Evolutionary conservation across 2,797 vertebrate genomes (phyloP), one percentile per base, ranked within the genome.

Genomic region (Centropyge bicolor): DNA sequence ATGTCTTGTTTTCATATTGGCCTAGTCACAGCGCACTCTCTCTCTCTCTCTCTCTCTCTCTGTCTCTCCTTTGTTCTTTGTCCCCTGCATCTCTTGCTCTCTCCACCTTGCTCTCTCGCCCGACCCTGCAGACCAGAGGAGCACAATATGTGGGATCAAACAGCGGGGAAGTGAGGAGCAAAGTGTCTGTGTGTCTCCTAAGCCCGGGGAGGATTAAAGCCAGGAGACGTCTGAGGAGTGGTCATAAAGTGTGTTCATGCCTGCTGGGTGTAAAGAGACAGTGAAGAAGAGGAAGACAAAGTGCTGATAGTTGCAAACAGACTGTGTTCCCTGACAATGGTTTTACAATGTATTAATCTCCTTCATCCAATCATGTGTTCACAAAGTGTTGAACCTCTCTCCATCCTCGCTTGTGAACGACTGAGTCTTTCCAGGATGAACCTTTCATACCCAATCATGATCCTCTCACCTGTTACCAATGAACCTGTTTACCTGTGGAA

Each of bases 101-200:
- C 46, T 68, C 64, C 67, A 81, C 36, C 76, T 80, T 68, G n/a
- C 54, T 65, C 76, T 61, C 74, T 64, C 64, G 16, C 20, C 57
- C 36, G 0, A 27, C 75, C 74, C 71, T 67, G 62, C 76, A 17
- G 54, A 57, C 66, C 61, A 78, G 76, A 84, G 43, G 63, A 85
- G 62, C 40, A 61, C 76, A 84, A 83, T 86, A 86, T 86, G 81
- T 70, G 80, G 79, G 86, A 87, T 91, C 89, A 90, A 86, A 81
- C 78, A 27, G 68, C 2, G 3, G 61, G 80, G 77, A 87, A 80
- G 70, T 36, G 38, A 81, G 46, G 62, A 84, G 88, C 78, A 86
- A 87, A 81, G 81, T 84, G 78, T 86, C 81, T 82, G 55, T 77
- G 62, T 86, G 83, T 83, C 45, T 82, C 78, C 20, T 73, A 68